A percentile compares a stretch with the other conserved stretches of the same genome.
Conservation (phyloP, 2,797 vertebrate species). For the Lithobates sylvaticus region DNA sequence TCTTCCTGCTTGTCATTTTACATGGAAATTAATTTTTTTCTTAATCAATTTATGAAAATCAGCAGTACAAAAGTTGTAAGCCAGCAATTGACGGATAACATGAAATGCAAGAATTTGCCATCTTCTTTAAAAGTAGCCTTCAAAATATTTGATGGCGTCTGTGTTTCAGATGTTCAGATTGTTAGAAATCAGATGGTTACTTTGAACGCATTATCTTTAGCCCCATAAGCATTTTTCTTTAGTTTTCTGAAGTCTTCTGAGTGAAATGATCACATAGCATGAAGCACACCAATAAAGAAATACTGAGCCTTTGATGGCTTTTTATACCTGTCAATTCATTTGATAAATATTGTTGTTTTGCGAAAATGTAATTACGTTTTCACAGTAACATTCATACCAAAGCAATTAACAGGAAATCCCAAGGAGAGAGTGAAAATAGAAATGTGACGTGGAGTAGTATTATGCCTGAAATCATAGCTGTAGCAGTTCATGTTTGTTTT, state of each 20-base stretch:
- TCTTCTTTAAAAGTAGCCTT: too few species aligned
- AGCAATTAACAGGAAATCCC: slow-evolving; percentile 45
- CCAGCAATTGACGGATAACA: too few species aligned
- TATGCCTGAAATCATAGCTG: neutral
- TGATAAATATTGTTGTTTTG: slow-evolving; percentile 40
- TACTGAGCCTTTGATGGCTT: slow-evolving; percentile 11
- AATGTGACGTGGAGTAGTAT: slow-evolving; percentile 3
- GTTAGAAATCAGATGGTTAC: neutral
- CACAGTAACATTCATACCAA: slow-evolving; percentile 37
- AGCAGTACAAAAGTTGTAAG: too few species aligned
- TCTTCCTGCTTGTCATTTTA: too few species aligned
- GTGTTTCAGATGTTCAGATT: neutral
- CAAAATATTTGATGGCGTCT: neutral
- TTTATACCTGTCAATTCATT: slow-evolving; percentile 42
- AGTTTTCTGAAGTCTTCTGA: slow-evolving; percentile 7
- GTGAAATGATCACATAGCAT: slow-evolving; percentile 7
- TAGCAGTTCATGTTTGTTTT: neutral
- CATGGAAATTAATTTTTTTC: too few species aligned
- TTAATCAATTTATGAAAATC: too few species aligned
- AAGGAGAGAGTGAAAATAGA: slow-evolving; percentile 18
- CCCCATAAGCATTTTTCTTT: slow-evolving; percentile 1
- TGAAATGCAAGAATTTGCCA: too few species aligned
- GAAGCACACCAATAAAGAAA: slow-evolving; percentile 35
- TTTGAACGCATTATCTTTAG: neutral
- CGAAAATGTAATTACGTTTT: slow-evolving; percentile 52